A percentile compares a stretch with the other conserved stretches of the same genome.
These are phyloP conservation scores for Crypturellus undulatus DNA, from an alignment of 2,113 vertebrate species.

Conservation along the genomic window DNA sequence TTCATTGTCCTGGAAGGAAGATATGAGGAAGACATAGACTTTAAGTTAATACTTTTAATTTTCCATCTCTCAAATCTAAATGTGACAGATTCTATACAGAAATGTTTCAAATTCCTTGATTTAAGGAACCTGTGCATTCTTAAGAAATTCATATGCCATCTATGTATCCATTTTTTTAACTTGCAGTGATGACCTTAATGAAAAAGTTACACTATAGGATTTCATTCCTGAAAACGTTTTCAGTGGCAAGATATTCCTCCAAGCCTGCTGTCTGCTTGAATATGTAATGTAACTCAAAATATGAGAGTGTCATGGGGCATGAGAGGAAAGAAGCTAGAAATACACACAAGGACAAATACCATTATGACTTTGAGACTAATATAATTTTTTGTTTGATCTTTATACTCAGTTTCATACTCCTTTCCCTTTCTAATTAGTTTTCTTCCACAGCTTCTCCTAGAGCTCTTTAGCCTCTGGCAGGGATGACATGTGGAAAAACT, in stretches of 20 bases:
- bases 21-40: neutral
- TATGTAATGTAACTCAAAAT: neutral
- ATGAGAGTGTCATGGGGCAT: neutral
- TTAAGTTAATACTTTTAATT: neutral
- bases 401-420: neutral
- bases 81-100: neutral
- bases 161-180: neutral
- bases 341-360: neutral
- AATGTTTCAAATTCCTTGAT: neutral
- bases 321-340: neutral
- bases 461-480: constrained; percentile 51
- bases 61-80: neutral
- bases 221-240: neutral
- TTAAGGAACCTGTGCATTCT: neutral
- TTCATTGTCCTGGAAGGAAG: neutral
- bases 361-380: constrained; percentile 54
- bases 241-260: neutral
- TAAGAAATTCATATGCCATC: neutral
- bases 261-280: constrained; percentile 33
- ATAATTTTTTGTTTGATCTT: constrained; percentile 27
- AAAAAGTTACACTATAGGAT: neutral
- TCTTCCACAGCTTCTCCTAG: constrained; percentile 37
- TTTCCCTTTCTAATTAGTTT: constrained; percentile 73
- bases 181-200: neutral
- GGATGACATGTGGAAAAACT: constrained; percentile 32